Base-by-base conservation (phyloP, 2,797 vertebrate genomes). In the Argya squamiceps region DNA sequence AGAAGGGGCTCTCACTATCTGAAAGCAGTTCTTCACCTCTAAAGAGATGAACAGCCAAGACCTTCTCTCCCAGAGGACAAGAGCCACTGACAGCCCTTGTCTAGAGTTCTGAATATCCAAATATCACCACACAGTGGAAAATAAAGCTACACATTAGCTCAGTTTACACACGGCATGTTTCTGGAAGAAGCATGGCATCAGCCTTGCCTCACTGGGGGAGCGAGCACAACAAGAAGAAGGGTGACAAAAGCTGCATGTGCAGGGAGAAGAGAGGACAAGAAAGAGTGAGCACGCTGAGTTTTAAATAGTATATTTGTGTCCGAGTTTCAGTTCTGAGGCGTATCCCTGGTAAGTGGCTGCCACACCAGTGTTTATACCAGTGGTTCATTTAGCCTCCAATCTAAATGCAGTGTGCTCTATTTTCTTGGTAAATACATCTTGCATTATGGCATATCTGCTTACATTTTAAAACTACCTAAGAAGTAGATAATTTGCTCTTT, bases 401-500 rank as follows among this genome's bases (percentile, higher is more conserved):
- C 22, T 60, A 84, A 78, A 81, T n/a, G 29, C 49, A 64, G 32
- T 12, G 30, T 1, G 0, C 27, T 92, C 63, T 70, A 0, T 82
- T 92, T 91, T 44, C 76, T 92, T 94, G 62, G 39, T 49, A 85
- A 84, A 85, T 63, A 84, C 29, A 15, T 83, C 53, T 68, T 74
- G n/a, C 58, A 19, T 65, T 92, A 58, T 92, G 67, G 50, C 37
- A 32, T 88, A 95, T 92, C 81, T 68, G 64, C 69, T 94, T 83
- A 58, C 68, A 81, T n/a, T 93, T 89, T 93, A 83, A 65, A 94
- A 68, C 87, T 86, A 92, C 68, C 62, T 83, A 73, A 89, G 87
- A 69, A 93, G 87, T 88, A 96, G 92, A 97, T 88, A 92, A 86
- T 84, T 89, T 43, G 39, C 56, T 88, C 55, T 89, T 92, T 95